Evolutionary conservation across 2,113 vertebrate species (phyloP).

Genomic region (Pterocles gutturalis): DNA sequence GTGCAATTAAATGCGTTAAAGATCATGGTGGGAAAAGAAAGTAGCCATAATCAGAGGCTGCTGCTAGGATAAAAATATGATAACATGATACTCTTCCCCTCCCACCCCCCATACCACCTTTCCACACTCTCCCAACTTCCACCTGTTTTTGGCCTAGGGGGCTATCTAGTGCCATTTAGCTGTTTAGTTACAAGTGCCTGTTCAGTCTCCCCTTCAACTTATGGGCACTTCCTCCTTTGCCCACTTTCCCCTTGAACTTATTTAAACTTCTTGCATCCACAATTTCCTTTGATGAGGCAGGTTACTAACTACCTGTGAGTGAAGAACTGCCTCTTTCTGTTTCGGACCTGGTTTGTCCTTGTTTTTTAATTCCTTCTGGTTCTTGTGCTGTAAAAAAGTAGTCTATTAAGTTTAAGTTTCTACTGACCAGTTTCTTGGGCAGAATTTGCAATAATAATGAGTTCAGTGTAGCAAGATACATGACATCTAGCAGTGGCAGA

Average conservation of each 20-base stretch:
- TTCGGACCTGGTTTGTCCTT: background rate
- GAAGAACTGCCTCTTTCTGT: background rate
- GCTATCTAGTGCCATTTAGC: background rate
- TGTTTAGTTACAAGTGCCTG: background rate
- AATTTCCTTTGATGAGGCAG: background rate
- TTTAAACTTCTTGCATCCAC: background rate
- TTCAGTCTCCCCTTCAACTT: background rate
- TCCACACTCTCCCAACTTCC: background rate
- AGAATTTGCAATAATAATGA: background rate
- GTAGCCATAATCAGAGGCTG: background rate
- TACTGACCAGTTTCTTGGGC: background rate
- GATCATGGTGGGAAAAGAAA: background rate
- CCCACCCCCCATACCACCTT: background rate
- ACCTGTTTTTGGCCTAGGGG: background rate
- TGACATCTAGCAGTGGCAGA: background rate
- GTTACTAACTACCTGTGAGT: background rate
- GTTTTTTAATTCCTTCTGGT: background rate
- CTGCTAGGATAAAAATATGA: conserved; percentile 6
- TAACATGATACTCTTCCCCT: background rate
- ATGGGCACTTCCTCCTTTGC: background rate
- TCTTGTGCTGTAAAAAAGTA: background rate
- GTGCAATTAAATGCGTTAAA: conserved; percentile 50
- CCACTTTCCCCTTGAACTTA: background rate
- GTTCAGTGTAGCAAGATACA: background rate
- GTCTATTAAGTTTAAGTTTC: background rate